phyloP scores from a whole-genome alignment of 1,140 invertebrate genomes.

The Theocolax elegans region DNA sequence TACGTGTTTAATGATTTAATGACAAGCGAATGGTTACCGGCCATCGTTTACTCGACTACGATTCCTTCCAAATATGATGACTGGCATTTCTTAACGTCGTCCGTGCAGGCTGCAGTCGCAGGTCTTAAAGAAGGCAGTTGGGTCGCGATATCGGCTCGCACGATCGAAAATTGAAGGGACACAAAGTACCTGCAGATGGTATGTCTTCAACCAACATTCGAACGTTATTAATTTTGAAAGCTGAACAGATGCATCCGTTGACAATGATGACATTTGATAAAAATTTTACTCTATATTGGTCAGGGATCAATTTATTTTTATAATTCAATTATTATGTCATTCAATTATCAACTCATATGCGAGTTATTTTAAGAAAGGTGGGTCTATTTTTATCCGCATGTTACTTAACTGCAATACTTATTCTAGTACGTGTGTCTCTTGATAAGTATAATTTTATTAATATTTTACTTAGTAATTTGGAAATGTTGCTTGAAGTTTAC shows the following conservation, averaged over 20 bases:
- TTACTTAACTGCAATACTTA: too few species aligned
- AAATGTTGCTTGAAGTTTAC: too few species aligned
- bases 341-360: too few species aligned
- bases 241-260: not conserved
- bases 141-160: not conserved
- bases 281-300: too few species aligned
- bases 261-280: too few species aligned
- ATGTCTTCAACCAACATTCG: not conserved
- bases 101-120: not conserved
- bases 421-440: too few species aligned
- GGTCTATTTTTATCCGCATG: too few species aligned
- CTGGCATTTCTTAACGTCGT: not conserved
- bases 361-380: too few species aligned
- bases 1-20: slow-evolving; percentile 60
- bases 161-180: slow-evolving; percentile 13
- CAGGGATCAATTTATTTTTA: too few species aligned
- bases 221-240: not conserved
- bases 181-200: slow-evolving; percentile 12
- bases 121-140: slow-evolving; percentile 3
- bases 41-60: slow-evolving; percentile 47
- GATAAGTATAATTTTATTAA: too few species aligned
- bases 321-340: too few species aligned
- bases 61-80: slow-evolving; percentile 15
- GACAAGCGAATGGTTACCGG: slow-evolving; percentile 47
- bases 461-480: too few species aligned